Percentiles rank a stretch among this genome's conserved stretches.
phyloP scores from a whole-genome alignment of 2,797 vertebrate species.

The Ispidina picta region DNA sequence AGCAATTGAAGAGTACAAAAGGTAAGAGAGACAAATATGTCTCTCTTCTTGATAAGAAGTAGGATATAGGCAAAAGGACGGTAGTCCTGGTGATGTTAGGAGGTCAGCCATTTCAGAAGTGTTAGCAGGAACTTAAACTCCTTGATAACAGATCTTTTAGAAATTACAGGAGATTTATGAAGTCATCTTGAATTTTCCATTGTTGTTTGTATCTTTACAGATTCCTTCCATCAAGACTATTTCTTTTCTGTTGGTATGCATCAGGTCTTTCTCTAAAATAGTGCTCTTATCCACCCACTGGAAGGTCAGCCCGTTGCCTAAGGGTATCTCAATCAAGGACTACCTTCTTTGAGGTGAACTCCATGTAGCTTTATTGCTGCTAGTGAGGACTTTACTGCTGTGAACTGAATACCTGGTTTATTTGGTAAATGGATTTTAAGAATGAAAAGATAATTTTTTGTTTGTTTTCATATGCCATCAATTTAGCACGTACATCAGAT shows the following conservation, averaged over 20 bases:
- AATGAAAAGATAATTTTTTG: not conserved
- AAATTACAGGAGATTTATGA: not conserved
- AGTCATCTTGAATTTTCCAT: not conserved
- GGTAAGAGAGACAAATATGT: not conserved
- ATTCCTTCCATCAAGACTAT: not conserved
- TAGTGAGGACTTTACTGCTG: not conserved
- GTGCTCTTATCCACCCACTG: not conserved
- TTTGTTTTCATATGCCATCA: constrained; percentile 22
- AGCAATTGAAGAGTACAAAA: not conserved
- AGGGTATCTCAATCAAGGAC: not conserved
- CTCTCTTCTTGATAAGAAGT: not conserved
- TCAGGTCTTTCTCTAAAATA: not conserved
- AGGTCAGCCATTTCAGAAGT: not conserved
- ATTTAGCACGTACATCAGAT: constrained; percentile 50
- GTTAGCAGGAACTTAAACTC: not conserved
- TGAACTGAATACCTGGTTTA: not conserved
- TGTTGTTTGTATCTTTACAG: not conserved
- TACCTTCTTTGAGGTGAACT: not conserved
- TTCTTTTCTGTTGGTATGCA: not conserved
- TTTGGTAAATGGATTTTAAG: constrained; percentile 24
- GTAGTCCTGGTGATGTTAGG: too few relatives aligned
- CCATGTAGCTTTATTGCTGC: not conserved
- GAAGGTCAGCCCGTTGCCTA: not conserved
- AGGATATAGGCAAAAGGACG: not conserved
- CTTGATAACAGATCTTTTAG: not conserved